A percentile compares a stretch with the other conserved stretches of the same genome.
phyloP scores from a whole-genome alignment of 2,888 invertebrate genomes.

The Nymphalis polychloros region DNA sequence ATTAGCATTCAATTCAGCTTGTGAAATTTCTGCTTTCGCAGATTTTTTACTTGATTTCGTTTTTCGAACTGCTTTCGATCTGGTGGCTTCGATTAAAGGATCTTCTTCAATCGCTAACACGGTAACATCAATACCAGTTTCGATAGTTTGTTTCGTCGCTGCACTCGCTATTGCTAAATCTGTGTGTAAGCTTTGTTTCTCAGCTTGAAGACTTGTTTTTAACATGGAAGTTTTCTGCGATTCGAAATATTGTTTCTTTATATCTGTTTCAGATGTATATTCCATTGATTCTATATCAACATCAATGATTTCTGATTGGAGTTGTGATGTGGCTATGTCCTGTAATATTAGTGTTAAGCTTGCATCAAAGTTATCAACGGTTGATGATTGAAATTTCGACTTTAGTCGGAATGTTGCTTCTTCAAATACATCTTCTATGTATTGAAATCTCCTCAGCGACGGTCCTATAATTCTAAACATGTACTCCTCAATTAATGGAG shows the following conservation, averaged over 20 bases:
- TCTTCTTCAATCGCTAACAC: conserved; percentile 1
- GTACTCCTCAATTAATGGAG: conserved; percentile 39
- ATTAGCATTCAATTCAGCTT: background rate
- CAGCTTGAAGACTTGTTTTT: conserved; percentile 1
- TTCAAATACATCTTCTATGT: conserved; percentile 20
- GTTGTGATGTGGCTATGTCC: conserved; percentile 19
- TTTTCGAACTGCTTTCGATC: background rate
- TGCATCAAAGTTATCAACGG: conserved; percentile 18
- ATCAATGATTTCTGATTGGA: conserved; percentile 19
- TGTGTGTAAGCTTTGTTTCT: conserved; percentile 6
- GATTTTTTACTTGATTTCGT: conserved; percentile 6
- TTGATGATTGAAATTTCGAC: conserved; percentile 21
- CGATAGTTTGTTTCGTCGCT: conserved; percentile 11
- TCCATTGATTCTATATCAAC: conserved; percentile 22
- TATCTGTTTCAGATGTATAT: conserved; percentile 19
- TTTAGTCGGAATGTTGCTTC: conserved; percentile 24
- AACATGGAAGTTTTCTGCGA: background rate
- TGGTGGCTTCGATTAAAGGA: background rate
- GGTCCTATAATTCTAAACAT: conserved; percentile 32
- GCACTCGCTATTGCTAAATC: conserved; percentile 10
- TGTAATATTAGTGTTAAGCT: conserved; percentile 26
- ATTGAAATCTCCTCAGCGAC: conserved; percentile 11
- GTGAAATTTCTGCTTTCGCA: background rate
- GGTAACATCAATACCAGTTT: background rate
- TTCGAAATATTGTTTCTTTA: conserved; percentile 3